These are phyloP conservation scores for Enteromius thamalakanensis DNA, from an alignment of 2,797 vertebrate species.

Conservation along the genomic window DNA sequence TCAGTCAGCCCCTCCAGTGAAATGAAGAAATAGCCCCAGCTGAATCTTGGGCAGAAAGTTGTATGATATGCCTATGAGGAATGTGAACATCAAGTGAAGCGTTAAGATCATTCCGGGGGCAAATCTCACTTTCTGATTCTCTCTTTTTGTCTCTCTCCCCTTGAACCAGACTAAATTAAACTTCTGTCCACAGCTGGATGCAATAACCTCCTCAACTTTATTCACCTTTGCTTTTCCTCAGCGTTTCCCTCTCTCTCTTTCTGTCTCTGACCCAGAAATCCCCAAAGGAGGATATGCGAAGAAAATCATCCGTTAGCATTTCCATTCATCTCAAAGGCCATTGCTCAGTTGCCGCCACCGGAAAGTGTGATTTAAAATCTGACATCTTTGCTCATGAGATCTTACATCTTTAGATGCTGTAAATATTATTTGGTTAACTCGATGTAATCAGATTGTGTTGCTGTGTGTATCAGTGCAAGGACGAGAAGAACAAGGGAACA, in stretches of 20 bases:
- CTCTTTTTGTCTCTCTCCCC: slow-evolving; percentile 55
- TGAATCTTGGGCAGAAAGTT: slow-evolving; percentile 63
- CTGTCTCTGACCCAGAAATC: slow-evolving; percentile 6
- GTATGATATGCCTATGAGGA: slow-evolving; percentile 70
- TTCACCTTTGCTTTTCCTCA: slow-evolving; percentile 57
- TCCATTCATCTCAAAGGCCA: background rate
- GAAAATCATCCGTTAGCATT: background rate
- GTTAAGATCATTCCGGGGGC: slow-evolving; percentile 71
- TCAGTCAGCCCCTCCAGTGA: slow-evolving; percentile 52
- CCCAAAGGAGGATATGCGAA: background rate
- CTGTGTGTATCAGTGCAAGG: slow-evolving; percentile 64
- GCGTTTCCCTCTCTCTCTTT: slow-evolving; percentile 2
- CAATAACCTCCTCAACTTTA: slow-evolving; percentile 51
- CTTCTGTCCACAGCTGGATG: slow-evolving; percentile 43
- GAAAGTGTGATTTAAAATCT: slow-evolving; percentile 2
- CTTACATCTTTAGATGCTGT: background rate
- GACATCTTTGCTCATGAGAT: background rate
- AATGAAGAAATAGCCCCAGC: slow-evolving; percentile 58
- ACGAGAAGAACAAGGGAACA: slow-evolving; percentile 75
- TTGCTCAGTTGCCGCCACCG: slow-evolving; percentile 17
- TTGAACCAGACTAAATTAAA: slow-evolving; percentile 46
- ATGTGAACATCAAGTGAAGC: slow-evolving; percentile 74
- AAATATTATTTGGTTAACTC: slow-evolving; percentile 11
- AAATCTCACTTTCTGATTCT: slow-evolving; percentile 50
- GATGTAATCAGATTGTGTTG: slow-evolving; percentile 64